Evolutionary conservation across 2,888 invertebrate genomes (phyloP).

Genomic region (Pogonocherus hispidulus): DNA sequence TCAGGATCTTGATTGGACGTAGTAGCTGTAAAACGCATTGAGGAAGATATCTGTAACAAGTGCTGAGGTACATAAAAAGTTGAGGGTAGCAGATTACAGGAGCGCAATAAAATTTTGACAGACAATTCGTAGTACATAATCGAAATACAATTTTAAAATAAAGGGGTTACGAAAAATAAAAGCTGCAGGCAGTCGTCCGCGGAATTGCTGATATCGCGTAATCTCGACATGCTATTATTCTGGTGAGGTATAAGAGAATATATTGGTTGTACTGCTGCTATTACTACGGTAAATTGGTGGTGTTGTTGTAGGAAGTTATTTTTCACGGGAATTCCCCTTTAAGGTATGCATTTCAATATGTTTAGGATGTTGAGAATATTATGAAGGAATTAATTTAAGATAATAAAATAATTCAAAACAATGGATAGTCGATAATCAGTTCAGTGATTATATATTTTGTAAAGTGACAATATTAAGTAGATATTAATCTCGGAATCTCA

Average conservation of each 20-base stretch:
- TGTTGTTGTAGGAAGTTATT: background rate
- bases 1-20: too few species aligned
- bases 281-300: slow-evolving; percentile 4
- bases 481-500: too few species aligned
- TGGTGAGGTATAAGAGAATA: background rate
- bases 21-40: too few species aligned
- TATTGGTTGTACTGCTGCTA: background rate
- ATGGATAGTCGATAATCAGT: too few species aligned
- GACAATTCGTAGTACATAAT: slow-evolving; percentile 57
- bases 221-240: slow-evolving; percentile 8
- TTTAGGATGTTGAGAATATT: too few species aligned
- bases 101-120: slow-evolving; percentile 62
- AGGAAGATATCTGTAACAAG: too few species aligned
- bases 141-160: slow-evolving; percentile 59
- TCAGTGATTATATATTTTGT: too few species aligned
- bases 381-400: too few species aligned
- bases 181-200: slow-evolving; percentile 38
- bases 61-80: too few species aligned
- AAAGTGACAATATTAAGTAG: too few species aligned
- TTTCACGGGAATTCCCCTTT: background rate
- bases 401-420: too few species aligned
- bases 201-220: slow-evolving; percentile 12
- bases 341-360: background rate
- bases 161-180: slow-evolving; percentile 50
- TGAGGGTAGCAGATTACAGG: slow-evolving; percentile 41